phyloP scores from a whole-genome alignment of 2,888 invertebrate species.

The Athalia rosae region DNA sequence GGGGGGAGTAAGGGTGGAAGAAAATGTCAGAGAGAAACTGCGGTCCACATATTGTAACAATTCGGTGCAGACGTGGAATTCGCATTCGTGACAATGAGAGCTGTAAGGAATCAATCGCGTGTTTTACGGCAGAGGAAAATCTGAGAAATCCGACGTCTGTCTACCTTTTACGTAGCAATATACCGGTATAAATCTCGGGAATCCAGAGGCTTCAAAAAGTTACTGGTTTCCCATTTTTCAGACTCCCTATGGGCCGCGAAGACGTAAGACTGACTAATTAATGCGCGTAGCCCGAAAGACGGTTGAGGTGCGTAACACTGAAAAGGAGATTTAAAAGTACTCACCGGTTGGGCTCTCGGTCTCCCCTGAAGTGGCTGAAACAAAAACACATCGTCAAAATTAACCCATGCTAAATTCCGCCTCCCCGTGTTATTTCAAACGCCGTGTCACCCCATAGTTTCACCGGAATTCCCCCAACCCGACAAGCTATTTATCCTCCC shows the following conservation, averaged over 20 bases:
- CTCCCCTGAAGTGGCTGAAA: slow-evolving; percentile 40
- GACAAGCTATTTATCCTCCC: neutral
- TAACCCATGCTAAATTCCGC: slow-evolving; percentile 36
- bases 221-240: slow-evolving; percentile 42
- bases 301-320: slow-evolving; percentile 23
- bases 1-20: neutral
- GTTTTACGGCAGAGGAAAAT: neutral
- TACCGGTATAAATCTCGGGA: slow-evolving; percentile 6
- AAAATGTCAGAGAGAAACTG: neutral
- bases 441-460: neutral
- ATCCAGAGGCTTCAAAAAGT: slow-evolving; percentile 35
- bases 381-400: slow-evolving; percentile 42
- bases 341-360: slow-evolving; percentile 40
- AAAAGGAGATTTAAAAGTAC: slow-evolving; percentile 43
- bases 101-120: slow-evolving; percentile 7
- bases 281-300: slow-evolving; percentile 29
- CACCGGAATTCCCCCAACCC: neutral
- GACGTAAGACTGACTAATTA: slow-evolving; percentile 43
- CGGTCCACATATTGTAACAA: slow-evolving; percentile 5
- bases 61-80: slow-evolving; percentile 31
- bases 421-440: neutral
- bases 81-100: slow-evolving; percentile 16
- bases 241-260: slow-evolving; percentile 33
- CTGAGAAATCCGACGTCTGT: neutral
- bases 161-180: no score